phyloP scores from a whole-genome alignment of 2,888 invertebrate species.

The Parasteatoda lunata region DNA sequence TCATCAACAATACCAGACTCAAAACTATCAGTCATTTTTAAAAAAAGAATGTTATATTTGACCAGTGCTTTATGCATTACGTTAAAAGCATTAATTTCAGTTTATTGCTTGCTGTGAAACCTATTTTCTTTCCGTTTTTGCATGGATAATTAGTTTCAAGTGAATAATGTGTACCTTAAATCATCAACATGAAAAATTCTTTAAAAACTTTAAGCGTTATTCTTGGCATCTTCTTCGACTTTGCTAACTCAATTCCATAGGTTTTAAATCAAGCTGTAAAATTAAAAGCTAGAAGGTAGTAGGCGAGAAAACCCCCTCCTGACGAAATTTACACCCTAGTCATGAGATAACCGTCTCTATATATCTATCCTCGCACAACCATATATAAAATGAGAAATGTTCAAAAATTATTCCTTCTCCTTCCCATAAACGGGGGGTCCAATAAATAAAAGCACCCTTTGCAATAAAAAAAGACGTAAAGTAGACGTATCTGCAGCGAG shows the following conservation, averaged over 20 bases:
- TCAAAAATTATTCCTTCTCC: slow-evolving; percentile 66
- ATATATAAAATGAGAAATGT: slow-evolving; percentile 60
- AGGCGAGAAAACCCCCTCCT: slow-evolving; percentile 17
- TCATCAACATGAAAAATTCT: no score
- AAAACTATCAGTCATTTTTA: no score
- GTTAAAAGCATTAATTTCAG: no score
- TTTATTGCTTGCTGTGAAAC: no score
- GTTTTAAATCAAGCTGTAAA: slow-evolving; percentile 68
- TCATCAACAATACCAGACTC: no score
- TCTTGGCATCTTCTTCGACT: no score
- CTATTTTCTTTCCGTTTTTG: no score
- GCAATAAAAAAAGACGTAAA: slow-evolving; percentile 66
- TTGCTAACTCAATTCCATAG: slow-evolving; percentile 13
- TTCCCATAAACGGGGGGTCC: slow-evolving; percentile 59
- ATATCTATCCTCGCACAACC: slow-evolving; percentile 59
- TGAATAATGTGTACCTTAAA: no score
- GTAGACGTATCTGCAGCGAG: slow-evolving; percentile 18
- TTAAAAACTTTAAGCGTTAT: no score
- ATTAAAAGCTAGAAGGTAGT: slow-evolving; percentile 50
- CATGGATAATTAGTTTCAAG: no score
- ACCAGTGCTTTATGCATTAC: no score
- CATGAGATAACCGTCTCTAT: slow-evolving; percentile 62
- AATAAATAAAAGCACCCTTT: slow-evolving; percentile 58
- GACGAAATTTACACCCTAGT: slow-evolving; percentile 58
- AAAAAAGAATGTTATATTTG: no score